phyloP scores from a whole-genome alignment of 2,797 vertebrate species.

The Melanotaenia nigrans region DNA sequence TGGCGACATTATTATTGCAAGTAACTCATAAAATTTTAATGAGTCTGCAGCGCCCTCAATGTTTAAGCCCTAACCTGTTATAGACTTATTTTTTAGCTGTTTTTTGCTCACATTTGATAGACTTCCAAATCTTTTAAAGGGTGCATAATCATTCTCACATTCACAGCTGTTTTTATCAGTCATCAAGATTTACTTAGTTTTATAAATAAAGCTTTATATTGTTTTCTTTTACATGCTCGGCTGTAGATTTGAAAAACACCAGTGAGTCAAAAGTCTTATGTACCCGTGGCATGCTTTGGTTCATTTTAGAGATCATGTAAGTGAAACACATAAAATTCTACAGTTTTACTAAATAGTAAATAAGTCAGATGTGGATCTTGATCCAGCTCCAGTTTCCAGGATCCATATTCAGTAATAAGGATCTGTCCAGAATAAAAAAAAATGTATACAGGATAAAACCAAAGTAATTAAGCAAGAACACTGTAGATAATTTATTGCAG shows the following conservation, averaged over 20 bases:
- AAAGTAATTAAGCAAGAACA: not conserved
- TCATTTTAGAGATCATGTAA: not conserved
- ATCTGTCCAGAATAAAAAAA: not conserved
- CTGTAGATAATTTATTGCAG: not conserved
- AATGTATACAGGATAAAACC: not conserved
- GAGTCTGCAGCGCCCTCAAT: not conserved
- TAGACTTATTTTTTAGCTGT: not conserved
- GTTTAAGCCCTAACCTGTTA: not conserved
- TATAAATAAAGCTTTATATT: not conserved
- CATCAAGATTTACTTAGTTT: not conserved
- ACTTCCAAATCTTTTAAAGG: too few species aligned
- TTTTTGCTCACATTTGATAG: not conserved
- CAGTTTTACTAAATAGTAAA: not conserved
- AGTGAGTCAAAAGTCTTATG: not conserved
- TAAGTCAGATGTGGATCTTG: not conserved
- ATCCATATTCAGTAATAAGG: not conserved
- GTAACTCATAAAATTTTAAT: not conserved
- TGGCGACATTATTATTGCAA: slow-evolving; percentile 18
- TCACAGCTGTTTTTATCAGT: not conserved
- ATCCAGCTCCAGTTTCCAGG: not conserved
- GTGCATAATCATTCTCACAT: not conserved
- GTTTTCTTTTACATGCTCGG: not conserved
- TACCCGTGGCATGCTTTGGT: not conserved
- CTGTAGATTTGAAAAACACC: not conserved
- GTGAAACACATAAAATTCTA: not conserved